Conservation (phyloP, 2,888 invertebrate genomes). For the Podabrus alpinus region DNA sequence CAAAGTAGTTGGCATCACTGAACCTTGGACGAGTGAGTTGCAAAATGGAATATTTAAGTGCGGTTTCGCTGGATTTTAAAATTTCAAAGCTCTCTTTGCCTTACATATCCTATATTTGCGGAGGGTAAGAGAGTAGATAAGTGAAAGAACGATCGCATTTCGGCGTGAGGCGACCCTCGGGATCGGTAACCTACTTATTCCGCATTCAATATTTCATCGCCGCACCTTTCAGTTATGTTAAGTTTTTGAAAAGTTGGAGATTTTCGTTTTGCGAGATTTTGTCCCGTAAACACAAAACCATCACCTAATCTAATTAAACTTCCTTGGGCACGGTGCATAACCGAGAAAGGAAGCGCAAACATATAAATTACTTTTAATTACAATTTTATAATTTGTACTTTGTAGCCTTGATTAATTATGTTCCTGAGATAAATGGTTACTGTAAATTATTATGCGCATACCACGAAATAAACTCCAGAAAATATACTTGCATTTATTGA, state of each 20-base stretch:
- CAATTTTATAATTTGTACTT: slow-evolving; percentile 57
- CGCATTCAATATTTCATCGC: slow-evolving; percentile 43
- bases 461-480: slow-evolving; percentile 40
- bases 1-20: slow-evolving; percentile 28
- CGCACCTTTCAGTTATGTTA: slow-evolving; percentile 33
- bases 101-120: slow-evolving; percentile 36
- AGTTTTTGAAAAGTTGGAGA: slow-evolving; percentile 32
- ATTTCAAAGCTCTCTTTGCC: slow-evolving; percentile 32
- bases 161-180: slow-evolving; percentile 40
- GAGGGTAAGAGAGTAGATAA: slow-evolving; percentile 36
- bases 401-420: slow-evolving; percentile 55
- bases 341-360: slow-evolving; percentile 48
- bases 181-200: slow-evolving; percentile 44
- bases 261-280: slow-evolving; percentile 25
- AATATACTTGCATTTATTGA: slow-evolving; percentile 23
- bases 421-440: slow-evolving; percentile 52
- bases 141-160: slow-evolving; percentile 42
- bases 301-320: slow-evolving; percentile 49
- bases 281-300: slow-evolving; percentile 26
- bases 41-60: slow-evolving; percentile 36
- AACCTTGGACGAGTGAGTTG: slow-evolving; percentile 28
- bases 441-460: slow-evolving; percentile 52
- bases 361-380: slow-evolving; percentile 57
- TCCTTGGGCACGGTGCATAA: slow-evolving; percentile 52
- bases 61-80: slow-evolving; percentile 32